phyloP scores from a whole-genome alignment of 2,888 invertebrate genomes.

The Ophion obscuratus region DNA sequence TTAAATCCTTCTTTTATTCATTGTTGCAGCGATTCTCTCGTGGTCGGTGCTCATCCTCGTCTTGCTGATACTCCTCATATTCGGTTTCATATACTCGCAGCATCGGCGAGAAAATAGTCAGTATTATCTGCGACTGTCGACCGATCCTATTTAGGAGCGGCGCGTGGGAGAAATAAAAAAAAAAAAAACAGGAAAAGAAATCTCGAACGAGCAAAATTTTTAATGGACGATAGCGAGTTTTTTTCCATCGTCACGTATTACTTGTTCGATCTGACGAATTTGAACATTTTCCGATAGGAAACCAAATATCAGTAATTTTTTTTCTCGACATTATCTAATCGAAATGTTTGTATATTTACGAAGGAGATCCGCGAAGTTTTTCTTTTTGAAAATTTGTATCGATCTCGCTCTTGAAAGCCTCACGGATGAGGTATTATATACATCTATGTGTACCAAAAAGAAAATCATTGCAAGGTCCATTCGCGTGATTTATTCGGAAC shows the following conservation, averaged over 20 bases:
- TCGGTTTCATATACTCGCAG: constrained; percentile 79
- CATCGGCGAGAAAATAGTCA: constrained; percentile 78
- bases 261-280: neutral
- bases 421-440: neutral
- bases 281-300: neutral
- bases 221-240: neutral
- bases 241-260: neutral
- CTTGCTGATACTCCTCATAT: constrained; percentile 75
- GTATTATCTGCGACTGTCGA: constrained; percentile 80
- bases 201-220: neutral
- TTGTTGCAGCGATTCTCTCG: constrained; percentile 78
- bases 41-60: constrained; percentile 78
- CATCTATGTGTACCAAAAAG: neutral
- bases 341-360: neutral
- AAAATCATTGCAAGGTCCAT: neutral
- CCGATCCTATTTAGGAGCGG: constrained; percentile 74
- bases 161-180: neutral
- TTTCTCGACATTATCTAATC: neutral
- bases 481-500: constrained; percentile 8
- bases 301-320: neutral
- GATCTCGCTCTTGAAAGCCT: neutral
- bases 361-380: neutral
- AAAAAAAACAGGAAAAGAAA: neutral
- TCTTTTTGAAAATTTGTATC: neutral
- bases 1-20: constrained; percentile 28